Conservation (phyloP, 2,797 vertebrate genomes). For the Chanos chanos region DNA sequence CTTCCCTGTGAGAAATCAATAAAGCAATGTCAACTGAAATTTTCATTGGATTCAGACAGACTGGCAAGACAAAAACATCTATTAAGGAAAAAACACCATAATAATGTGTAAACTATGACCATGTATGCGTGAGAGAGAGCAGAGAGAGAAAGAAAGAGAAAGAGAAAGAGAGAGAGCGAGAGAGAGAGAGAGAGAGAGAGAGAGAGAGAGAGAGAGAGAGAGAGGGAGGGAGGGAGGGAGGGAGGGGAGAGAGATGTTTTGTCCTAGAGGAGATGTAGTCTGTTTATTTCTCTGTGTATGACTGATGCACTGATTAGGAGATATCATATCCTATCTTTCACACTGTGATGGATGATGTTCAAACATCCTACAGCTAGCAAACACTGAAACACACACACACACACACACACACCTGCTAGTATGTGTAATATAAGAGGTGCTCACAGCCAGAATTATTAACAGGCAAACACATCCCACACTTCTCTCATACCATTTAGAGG, state of each 20-base stretch:
- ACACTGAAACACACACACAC: background rate
- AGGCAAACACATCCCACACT: background rate
- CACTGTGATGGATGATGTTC: too few relatives aligned
- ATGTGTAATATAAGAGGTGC: background rate
- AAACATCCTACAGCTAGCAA: background rate
- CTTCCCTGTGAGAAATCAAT: constrained; percentile 61
- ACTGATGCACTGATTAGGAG: too few relatives aligned
- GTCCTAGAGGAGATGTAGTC: too few relatives aligned
- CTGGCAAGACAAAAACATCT: constrained; percentile 38
- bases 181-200: too few relatives aligned
- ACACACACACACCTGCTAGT: background rate
- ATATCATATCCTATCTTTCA: too few relatives aligned
- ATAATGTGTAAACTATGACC: background rate
- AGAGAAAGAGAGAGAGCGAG: too few relatives aligned
- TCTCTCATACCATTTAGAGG: background rate
- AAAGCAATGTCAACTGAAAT: constrained; percentile 48
- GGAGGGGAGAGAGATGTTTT: too few relatives aligned
- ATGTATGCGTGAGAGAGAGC: too few relatives aligned
- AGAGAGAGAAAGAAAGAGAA: too few relatives aligned
- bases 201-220: too few relatives aligned
- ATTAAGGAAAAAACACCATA: constrained; percentile 1
- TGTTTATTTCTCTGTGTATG: too few relatives aligned
- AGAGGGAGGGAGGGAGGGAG: too few relatives aligned
- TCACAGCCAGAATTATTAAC: background rate
- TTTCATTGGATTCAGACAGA: constrained; percentile 48